These are phyloP conservation scores for Benthosema pterotum DNA, from an alignment of 2,797 vertebrate genomes.

Conservation along the genomic window DNA sequence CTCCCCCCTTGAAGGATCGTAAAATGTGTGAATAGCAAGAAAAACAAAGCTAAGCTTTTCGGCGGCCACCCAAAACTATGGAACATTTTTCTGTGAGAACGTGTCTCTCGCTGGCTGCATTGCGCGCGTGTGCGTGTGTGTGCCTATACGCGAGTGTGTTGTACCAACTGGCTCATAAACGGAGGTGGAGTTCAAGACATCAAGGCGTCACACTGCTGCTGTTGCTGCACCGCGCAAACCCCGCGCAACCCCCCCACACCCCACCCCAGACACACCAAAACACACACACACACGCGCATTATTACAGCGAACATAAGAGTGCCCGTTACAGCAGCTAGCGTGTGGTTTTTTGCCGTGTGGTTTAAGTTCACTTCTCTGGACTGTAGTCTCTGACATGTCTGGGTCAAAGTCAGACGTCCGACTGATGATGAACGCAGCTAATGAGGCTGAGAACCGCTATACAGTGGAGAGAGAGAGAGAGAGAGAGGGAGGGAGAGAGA, in stretches of 20 bases:
- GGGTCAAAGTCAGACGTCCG: slow-evolving; percentile 46
- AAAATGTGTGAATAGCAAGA: slow-evolving; percentile 68
- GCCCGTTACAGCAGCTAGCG: slow-evolving; percentile 13
- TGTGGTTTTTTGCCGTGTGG: slow-evolving; percentile 42
- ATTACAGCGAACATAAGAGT: slow-evolving; percentile 49
- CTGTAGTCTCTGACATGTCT: slow-evolving; percentile 48
- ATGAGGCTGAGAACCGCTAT: slow-evolving; percentile 7
- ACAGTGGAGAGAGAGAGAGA: slow-evolving; percentile 11
- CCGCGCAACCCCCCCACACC: slow-evolving; percentile 56
- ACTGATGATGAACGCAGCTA: slow-evolving; percentile 29
- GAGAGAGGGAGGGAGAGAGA: slow-evolving; percentile 28
- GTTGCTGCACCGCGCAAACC: slow-evolving; percentile 48
- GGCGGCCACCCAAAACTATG: slow-evolving; percentile 78
- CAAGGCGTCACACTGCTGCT: slow-evolving; percentile 57
- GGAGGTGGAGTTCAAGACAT: slow-evolving; percentile 65
- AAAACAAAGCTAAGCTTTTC: slow-evolving; percentile 76
- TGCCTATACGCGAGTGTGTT: not conserved
- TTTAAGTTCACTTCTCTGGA: slow-evolving; percentile 52
- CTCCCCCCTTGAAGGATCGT: slow-evolving; percentile 47
- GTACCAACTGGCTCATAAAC: slow-evolving; percentile 49
- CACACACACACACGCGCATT: slow-evolving; percentile 53
- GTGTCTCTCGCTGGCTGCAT: slow-evolving; percentile 23
- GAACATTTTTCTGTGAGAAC: slow-evolving; percentile 63
- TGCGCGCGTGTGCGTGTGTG: slow-evolving; percentile 21
- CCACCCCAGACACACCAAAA: slow-evolving; percentile 75